Base-by-base conservation (phyloP, 2,888 invertebrate species). In the Andrena bucephala region DNA sequence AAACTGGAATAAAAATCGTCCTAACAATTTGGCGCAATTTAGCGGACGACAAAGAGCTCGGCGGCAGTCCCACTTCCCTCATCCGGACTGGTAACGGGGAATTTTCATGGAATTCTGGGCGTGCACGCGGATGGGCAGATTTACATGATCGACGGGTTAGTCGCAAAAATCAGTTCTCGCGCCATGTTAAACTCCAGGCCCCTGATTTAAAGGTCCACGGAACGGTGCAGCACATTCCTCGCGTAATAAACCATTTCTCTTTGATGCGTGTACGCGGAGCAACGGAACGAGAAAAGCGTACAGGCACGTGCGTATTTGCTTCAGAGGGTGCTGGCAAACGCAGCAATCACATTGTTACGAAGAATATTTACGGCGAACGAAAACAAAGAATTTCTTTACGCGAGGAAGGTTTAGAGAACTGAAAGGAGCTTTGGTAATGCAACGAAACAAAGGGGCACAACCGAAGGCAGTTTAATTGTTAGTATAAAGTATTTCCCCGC, bases 1-100 rank as follows among this genome's bases (percentile, higher is more conserved):
- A 66, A 60, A 57, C 66, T n/a, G 74, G 42, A 73, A 73, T 36
- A 74, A 77, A 77, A 77, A 77, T 67, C 60, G 60, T 10, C 6
- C 71, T 24, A 59, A 74, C 74, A 77, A 77, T 77, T 73, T 29
- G 20, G 29, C 36, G 50, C 77, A 62, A 77, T 77, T 74, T 62
- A 31, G 7, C 60, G 13, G n/a, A 6, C 60, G 66, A 62, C 77
- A 77, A 74, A 77, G 74, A 62, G 77, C 48, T 27, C 20, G 52
- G 3, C 36, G 66, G 42, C 73, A 29, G 59, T 60, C 33, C 66
- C 77, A 60, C 66, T 77, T 66, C 33, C 24, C 24, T 57, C 24
- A 1, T 1, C 54, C 52, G 36, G 60, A 36, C 48, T 60, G n/a
- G 42, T 31, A 33, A 2, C 57, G n/a, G 33, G 33, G n/a, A 33